A percentile compares a stretch with the other conserved stretches of the same genome.
These are phyloP conservation scores for Ectropis crepuscularia DNA, from an alignment of 2,888 invertebrate genomes.

Conservation along the genomic window DNA sequence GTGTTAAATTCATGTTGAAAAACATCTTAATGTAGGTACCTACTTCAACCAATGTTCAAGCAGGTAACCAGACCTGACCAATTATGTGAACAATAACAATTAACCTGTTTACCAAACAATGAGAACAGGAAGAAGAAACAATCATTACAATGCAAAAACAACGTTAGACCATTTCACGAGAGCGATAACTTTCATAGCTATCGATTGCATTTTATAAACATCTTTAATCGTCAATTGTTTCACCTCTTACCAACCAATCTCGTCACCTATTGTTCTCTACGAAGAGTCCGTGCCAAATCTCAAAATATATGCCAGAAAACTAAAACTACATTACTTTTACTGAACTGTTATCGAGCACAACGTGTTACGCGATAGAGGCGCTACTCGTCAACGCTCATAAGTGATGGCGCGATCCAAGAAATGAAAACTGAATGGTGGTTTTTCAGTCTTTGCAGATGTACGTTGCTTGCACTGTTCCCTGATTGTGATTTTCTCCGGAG, in stretches of 20 bases:
- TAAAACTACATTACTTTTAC: too few relatives aligned
- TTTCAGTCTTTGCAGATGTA: conserved; percentile 50
- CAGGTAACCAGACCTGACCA: conserved; percentile 23
- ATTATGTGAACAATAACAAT: conserved; percentile 29
- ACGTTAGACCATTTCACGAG: conserved; percentile 48
- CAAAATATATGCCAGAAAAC: too few relatives aligned
- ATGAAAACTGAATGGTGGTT: too few relatives aligned
- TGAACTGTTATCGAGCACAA: too few relatives aligned
- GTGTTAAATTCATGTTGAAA: not conserved
- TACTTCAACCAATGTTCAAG: conserved; percentile 22
- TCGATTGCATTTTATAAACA: conserved; percentile 76
- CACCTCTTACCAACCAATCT: conserved; percentile 64
- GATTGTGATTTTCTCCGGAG: conserved; percentile 53
- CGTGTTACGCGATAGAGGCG: too few relatives aligned
- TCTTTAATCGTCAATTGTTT: conserved; percentile 79
- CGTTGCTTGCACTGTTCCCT: conserved; percentile 63
- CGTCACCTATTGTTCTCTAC: conserved; percentile 71
- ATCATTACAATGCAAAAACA: conserved; percentile 42
- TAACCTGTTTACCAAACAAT: conserved; percentile 46
- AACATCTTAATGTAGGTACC: not conserved
- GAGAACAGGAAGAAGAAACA: conserved; percentile 43
- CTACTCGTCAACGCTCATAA: too few relatives aligned
- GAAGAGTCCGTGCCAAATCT: conserved; percentile 45
- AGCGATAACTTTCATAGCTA: conserved; percentile 64
- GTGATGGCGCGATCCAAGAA: too few relatives aligned